These are phyloP conservation scores for Heliocidaris erythrogramma DNA, from an alignment of 35 echinoderm and acorn worm genomes.

Conservation along the genomic window DNA sequence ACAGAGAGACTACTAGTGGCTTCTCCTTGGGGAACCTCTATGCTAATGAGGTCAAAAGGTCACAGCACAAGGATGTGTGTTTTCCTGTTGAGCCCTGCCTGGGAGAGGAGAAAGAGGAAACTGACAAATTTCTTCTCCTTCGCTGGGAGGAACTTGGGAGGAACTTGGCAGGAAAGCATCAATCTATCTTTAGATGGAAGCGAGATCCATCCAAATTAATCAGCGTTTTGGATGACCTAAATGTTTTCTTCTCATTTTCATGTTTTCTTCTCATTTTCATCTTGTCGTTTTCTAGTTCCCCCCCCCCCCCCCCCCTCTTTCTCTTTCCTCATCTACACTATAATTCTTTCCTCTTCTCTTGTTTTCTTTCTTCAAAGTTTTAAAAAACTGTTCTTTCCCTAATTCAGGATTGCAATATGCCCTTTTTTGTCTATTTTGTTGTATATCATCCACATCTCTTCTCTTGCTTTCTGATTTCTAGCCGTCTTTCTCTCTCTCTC, in stretches of 20 bases:
- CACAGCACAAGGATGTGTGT: background rate
- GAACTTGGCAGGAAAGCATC: constrained; percentile 26
- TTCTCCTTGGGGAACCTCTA: background rate
- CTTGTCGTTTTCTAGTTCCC: background rate
- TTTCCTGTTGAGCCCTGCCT: background rate
- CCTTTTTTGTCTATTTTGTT: too few relatives aligned
- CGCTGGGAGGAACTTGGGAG: background rate
- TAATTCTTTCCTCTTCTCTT: too few relatives aligned
- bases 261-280: background rate
- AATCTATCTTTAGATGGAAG: constrained; percentile 40
- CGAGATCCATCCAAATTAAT: background rate
- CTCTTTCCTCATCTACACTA: too few relatives aligned
- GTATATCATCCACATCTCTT: too few relatives aligned
- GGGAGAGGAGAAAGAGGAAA: background rate
- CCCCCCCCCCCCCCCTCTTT: background rate
- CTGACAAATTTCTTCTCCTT: constrained; percentile 18
- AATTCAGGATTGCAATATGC: too few relatives aligned
- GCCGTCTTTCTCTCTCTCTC: too few relatives aligned
- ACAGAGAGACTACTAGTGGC: background rate
- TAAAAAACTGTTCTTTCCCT: too few relatives aligned
- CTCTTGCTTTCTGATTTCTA: too few relatives aligned
- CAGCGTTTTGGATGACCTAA: background rate
- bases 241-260: background rate
- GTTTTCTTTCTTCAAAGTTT: too few relatives aligned
- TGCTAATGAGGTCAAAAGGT: constrained; percentile 10